Base-by-base conservation (phyloP, 2,797 vertebrate species). In the Sphenopsis melanotis region DNA sequence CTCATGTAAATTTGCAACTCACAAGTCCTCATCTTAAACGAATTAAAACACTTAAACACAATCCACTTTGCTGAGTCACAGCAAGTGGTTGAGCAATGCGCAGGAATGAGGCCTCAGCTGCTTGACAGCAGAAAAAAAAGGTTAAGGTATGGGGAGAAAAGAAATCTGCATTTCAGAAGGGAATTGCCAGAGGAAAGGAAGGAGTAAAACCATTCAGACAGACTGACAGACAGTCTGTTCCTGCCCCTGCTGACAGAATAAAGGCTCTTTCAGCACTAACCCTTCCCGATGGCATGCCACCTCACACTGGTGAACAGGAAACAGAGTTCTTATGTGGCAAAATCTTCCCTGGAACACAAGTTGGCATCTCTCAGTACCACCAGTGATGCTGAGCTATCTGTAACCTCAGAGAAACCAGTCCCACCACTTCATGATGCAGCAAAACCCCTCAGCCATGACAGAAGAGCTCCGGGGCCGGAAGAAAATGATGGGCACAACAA, bases 251-350 rank as follows among this genome's bases (percentile, higher is more conserved):
- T 70, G 80, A 80, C 52, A 34, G 23, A 39, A 76, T 44, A 69
- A 75, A 76, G 37, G 12, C 22, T 68, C 24, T 66, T 79, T 52
- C 81, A 89, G 56, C 53, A 30, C 39, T 19, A 82, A 44, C 49
- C 53, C 76, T 71, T 81, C 39, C 49, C 3, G 0, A 32, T 2
- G 0, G 34, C 52, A 30, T 0, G 0, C 44, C 0, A 0, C 11
- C 29, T 69, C 34, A 44, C 5, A 10, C 47, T n/a, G 36, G 10
- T 57, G 30, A n/a, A 57, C 36, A 56, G 30, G 46, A 74, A 49
- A 34, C 10, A 24, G 34, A 76, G 23, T 7, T 56, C n/a, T 69
- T 55, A 26, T 0, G 15, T 8, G 39, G 61, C 34, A 88, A 81
- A 81, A 84, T 44, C 26, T 57, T 61, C 16, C 34, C 49, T 26